phyloP scores from a whole-genome alignment of 2,797 vertebrate species.

The Etheostoma perlongum region DNA sequence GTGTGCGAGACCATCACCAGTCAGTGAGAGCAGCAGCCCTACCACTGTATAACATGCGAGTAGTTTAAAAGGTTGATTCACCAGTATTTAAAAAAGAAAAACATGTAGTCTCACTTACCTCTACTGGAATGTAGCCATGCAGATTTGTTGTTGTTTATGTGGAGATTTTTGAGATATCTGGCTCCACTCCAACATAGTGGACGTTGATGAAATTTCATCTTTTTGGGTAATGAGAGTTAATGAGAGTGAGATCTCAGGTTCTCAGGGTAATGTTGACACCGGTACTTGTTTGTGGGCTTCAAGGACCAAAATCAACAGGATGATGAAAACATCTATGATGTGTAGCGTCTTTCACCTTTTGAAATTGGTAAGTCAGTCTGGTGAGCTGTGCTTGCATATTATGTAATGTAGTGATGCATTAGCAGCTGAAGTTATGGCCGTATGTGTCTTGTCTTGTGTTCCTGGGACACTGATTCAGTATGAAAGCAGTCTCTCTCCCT shows the following conservation, averaged over 20 bases:
- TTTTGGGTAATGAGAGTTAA: not conserved
- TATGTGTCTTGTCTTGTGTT: not conserved
- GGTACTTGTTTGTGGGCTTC: not conserved
- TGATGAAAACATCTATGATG: not conserved
- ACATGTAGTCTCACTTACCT: not conserved
- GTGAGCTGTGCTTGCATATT: not conserved
- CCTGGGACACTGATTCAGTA: slow-evolving; percentile 11
- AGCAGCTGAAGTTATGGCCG: not conserved
- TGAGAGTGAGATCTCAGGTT: not conserved
- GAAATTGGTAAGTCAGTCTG: not conserved
- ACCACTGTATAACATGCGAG: not conserved
- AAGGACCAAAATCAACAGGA: not conserved
- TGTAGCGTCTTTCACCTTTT: not conserved
- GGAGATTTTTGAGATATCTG: not conserved
- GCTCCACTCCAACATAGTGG: not conserved
- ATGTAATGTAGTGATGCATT: not conserved
- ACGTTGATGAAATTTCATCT: not conserved
- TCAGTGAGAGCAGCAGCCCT: not conserved
- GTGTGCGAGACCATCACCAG: not conserved
- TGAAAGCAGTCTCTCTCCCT: not conserved
- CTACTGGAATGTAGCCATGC: not conserved
- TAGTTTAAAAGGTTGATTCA: not conserved
- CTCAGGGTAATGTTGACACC: not conserved
- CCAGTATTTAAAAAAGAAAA: not conserved
- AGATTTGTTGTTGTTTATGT: too few relatives aligned